phyloP scores from a whole-genome alignment of 2,888 invertebrate species.

The Electrophaes corylata region DNA sequence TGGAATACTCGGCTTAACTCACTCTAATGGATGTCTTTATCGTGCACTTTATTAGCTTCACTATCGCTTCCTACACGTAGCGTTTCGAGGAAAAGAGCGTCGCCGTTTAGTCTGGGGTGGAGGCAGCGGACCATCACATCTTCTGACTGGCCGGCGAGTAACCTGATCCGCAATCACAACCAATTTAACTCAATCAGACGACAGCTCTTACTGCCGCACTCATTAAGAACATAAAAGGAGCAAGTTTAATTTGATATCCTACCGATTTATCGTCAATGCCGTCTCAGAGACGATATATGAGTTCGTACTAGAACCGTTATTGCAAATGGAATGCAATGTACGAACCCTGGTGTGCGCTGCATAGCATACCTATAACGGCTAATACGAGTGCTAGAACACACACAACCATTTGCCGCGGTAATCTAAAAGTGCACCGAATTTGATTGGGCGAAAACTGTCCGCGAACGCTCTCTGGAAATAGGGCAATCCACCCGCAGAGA shows the following conservation, averaged over 20 bases:
- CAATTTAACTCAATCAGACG: slow-evolving; percentile 71
- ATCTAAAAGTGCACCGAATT: slow-evolving; percentile 57
- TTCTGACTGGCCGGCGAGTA: slow-evolving; percentile 53
- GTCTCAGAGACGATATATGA: slow-evolving; percentile 6
- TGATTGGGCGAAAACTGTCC: slow-evolving; percentile 67
- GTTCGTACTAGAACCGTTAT: slow-evolving; percentile 15
- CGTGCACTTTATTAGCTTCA: background rate
- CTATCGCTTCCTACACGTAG: slow-evolving; percentile 10
- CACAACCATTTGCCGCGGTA: slow-evolving; percentile 42
- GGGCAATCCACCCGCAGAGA: slow-evolving; percentile 78
- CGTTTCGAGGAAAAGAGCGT: slow-evolving; percentile 36
- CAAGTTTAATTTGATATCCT: slow-evolving; percentile 31
- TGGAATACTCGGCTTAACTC: background rate
- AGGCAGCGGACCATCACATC: slow-evolving; percentile 50
- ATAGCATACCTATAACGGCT: slow-evolving; percentile 19
- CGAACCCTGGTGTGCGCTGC: slow-evolving; percentile 12
- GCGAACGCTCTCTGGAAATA: slow-evolving; percentile 71
- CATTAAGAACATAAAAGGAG: slow-evolving; percentile 27
- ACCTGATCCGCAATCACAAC: slow-evolving; percentile 68
- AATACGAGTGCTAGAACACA: slow-evolving; percentile 25
- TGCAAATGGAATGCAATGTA: slow-evolving; percentile 28
- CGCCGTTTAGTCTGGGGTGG: slow-evolving; percentile 52
- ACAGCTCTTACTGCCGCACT: slow-evolving; percentile 32
- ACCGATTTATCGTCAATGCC: slow-evolving; percentile 14
- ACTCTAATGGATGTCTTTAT: background rate